Evolutionary conservation across 2,888 invertebrate species (phyloP), one percentile per base, ranked within the genome.

Genomic region (Parasteatoda lunata): DNA sequence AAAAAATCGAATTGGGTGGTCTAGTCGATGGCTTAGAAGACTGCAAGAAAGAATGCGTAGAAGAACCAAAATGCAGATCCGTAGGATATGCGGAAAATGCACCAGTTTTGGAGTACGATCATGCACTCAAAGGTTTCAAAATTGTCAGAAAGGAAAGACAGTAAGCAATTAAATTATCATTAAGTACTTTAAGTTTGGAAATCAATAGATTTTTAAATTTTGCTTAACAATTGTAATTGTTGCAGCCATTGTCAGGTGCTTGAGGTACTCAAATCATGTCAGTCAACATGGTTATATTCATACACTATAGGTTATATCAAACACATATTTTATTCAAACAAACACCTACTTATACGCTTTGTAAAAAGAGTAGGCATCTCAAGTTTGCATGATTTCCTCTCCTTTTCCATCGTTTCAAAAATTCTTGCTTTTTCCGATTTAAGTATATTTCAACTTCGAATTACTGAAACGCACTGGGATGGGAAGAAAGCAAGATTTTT

Each of bases 11-110:
- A 3, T 15, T 75, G 11, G 76, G 77, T 1, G 47, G 49, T 11
- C 51, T 77, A 6, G 47, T 5, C 9, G 70, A 65, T 7, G 83
- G 76, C 15, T 45, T 83, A n/a, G 71, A 76, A 15, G 70, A 65
- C 4, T 83, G 83, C 76, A 64, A 77, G 52, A 4, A 30, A 0
- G 3, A 54, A n/a, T 83, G 83, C n/a, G 5, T 77, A 4, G 51
- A 47, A 45, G 83, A 76, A 15, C 49, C 49, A 5, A 76, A 77
- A n/a, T 83, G 83, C 70, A 83, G 65, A 51, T 15, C 83, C 8
- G 77, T 83, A 47, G 77, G 77, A 4, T 83, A 71, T 30, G 49
- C 52, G 7, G 83, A 83, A 4, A 52, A 51, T 4, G 8, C 70
- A 9, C 45, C 48, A 8, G 13, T 54, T 8, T 4, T 77, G 5